These are phyloP conservation scores for Brachionus plicatilis DNA, from an alignment of 1,140 invertebrate species.

Conservation along the genomic window DNA sequence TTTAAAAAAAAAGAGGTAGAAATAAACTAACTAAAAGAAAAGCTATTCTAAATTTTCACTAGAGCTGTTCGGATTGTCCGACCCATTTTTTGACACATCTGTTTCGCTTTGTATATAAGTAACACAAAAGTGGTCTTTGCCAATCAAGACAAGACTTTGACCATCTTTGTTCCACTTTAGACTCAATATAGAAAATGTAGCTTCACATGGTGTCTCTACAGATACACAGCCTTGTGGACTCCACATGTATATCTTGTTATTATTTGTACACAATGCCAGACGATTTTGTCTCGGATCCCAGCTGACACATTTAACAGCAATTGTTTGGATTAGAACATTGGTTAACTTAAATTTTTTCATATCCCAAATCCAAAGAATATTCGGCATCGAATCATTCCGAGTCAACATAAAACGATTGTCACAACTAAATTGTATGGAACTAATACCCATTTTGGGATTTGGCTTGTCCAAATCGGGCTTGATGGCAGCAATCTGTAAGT, in stretches of 20 bases:
- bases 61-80: constrained; percentile 5
- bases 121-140: constrained; percentile 53
- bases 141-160: constrained; percentile 48
- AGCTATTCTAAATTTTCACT: not conserved
- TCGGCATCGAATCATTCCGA: constrained; percentile 54
- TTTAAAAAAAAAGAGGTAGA: constrained; percentile 27
- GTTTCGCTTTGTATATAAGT: constrained; percentile 24
- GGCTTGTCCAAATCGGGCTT: constrained; percentile 53
- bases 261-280: constrained; percentile 53
- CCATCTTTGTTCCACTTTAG: constrained; percentile 52
- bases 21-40: constrained; percentile 6
- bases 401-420: constrained; percentile 55
- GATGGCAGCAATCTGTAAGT: constrained; percentile 46
- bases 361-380: constrained; percentile 54
- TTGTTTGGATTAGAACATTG: constrained; percentile 49
- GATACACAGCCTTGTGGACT: constrained; percentile 51
- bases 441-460: constrained; percentile 53
- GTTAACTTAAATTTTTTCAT: constrained; percentile 47
- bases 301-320: constrained; percentile 50
- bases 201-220: constrained; percentile 53
- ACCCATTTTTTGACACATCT: constrained; percentile 16
- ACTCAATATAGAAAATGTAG: constrained; percentile 49
- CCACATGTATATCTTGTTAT: constrained; percentile 56
- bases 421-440: constrained; percentile 49
- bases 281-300: constrained; percentile 53